Percentiles rank a stretch among this genome's conserved stretches.
Evolutionary conservation across 2,888 invertebrate species (phyloP).

Genomic region (Hylaea fasciaria): DNA sequence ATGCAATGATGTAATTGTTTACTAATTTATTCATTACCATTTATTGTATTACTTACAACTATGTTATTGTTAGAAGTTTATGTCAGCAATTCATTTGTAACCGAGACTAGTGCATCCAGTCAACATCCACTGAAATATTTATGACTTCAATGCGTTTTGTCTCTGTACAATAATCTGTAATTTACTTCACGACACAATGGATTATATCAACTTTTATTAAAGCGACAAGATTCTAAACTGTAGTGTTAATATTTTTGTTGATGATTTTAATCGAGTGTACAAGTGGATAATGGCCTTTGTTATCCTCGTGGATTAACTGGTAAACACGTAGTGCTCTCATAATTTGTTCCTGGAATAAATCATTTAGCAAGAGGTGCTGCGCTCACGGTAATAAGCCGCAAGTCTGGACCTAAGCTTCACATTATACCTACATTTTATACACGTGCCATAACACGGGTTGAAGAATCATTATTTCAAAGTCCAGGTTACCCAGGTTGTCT

Average conservation of each 20-base stretch:
- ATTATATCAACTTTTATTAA: no score
- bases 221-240: no score
- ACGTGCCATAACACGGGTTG: background rate
- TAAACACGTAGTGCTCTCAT: slow-evolving; percentile 43
- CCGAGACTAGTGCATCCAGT: background rate
- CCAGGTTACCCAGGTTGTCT: no score
- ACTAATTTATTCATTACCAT: slow-evolving; percentile 6
- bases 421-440: background rate
- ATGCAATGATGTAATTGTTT: slow-evolving; percentile 23
- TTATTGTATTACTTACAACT: slow-evolving; percentile 37
- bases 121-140: background rate
- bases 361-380: slow-evolving; percentile 31
- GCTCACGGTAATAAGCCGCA: slow-evolving; percentile 13
- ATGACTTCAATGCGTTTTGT: no score
- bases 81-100: slow-evolving; percentile 37
- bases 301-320: slow-evolving; percentile 53
- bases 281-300: slow-evolving; percentile 62
- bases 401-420: background rate
- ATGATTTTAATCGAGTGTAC: slow-evolving; percentile 49
- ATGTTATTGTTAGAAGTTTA: slow-evolving; percentile 43
- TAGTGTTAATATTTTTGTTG: background rate
- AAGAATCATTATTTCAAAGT: no score
- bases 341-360: slow-evolving; percentile 40
- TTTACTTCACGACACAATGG: no score
- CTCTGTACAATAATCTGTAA: background rate